Evolutionary conservation across 2,113 vertebrate species (phyloP), one percentile per base, ranked within the genome.

Genomic region (Amia ocellicauda): DNA sequence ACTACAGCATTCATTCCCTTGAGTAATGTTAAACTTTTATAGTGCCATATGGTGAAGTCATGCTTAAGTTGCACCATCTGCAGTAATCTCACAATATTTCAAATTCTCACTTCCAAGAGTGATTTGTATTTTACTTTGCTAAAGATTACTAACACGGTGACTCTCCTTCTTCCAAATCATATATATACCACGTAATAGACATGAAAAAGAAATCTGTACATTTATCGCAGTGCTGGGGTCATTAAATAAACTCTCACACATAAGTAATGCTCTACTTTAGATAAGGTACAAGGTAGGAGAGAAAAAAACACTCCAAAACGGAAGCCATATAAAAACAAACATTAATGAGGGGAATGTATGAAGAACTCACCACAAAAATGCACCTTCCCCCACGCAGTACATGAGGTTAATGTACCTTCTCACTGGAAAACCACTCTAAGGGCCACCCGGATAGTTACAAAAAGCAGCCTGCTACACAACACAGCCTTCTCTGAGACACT

Each of bases 311-410:
- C 4, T 50, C 43, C n/a, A n/a, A 57, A 57, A 59, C 22, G 43
- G 63, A 71, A 69, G 55, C 58, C 26, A 43, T 64, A 58, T 67
- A 61, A 66, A 68, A 71, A 66, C 57, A 74, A 71, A 63, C 9
- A 42, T n/a, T 65, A 60, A 63, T 31, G 43, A 55, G 50, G 49
- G 69, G 40, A 69, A 57, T 36, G 31, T 53, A 60, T 23, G 56
- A 53, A 40, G 57, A 55, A 23, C 52, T 63, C 56, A 54, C 60
- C 52, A 24, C 36, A 58, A 64, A 58, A 64, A 24, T 19, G 16
- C 31, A 50, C 51, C 54, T 58, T 49, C 67, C 60, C 62, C 42
- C 0, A 67, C 4, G 16, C n/a, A 47, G 64, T 52, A 58, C 52
- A 60, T 60, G 23, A 54, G 63, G 43, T 62, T 57, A 41, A 69